Evolutionary conservation across 2,888 invertebrate genomes (phyloP).

Genomic region (Glaucopsyche alexis): DNA sequence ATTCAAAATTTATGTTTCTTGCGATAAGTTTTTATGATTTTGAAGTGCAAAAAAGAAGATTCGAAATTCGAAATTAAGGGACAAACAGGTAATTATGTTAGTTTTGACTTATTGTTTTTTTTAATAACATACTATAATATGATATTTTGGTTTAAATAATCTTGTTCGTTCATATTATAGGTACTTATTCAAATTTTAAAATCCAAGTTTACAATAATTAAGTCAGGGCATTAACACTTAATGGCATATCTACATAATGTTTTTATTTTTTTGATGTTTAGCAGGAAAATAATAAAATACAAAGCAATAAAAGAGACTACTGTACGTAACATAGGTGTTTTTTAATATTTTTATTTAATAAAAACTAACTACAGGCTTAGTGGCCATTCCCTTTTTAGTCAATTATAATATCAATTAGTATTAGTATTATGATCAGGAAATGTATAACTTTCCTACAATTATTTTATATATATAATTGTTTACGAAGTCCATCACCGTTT

Average conservation of each 20-base stretch:
- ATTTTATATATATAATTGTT: too few relatives aligned
- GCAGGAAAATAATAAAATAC: too few relatives aligned
- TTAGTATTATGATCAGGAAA: too few relatives aligned
- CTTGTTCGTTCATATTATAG: too few relatives aligned
- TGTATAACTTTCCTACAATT: too few relatives aligned
- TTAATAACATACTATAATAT: neutral
- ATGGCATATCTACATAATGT: neutral
- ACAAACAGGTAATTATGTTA: neutral
- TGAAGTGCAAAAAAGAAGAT: neutral
- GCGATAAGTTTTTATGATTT: neutral
- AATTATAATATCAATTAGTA: too few relatives aligned
- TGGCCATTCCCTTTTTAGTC: too few relatives aligned
- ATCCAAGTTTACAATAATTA: neutral
- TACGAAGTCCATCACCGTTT: too few relatives aligned
- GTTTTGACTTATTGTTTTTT: neutral
- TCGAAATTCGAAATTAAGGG: neutral
- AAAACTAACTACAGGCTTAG: too few relatives aligned
- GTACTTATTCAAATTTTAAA: neutral
- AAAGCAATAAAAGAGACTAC: too few relatives aligned
- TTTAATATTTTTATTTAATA: too few relatives aligned
- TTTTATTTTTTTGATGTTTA: neutral
- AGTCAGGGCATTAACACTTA: neutral
- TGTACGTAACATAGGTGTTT: too few relatives aligned
- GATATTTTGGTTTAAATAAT: neutral
- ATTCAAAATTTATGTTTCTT: neutral